A percentile compares a stretch with the other conserved stretches of the same genome.
Conservation (phyloP, 2,888 invertebrate species). For the Eurytoma adleriae region DNA sequence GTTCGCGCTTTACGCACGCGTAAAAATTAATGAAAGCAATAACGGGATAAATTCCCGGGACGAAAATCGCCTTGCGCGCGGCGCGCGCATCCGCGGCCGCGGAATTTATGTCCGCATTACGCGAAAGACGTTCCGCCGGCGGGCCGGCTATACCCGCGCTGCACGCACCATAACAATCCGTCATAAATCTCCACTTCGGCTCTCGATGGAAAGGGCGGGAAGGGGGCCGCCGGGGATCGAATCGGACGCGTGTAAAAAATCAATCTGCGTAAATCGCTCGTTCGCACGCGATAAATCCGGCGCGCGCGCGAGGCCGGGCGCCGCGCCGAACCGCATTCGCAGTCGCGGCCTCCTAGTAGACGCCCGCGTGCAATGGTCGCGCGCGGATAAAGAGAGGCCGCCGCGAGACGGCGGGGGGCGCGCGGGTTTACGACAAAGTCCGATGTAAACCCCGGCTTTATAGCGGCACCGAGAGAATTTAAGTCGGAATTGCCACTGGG, state of each 20-base stretch:
- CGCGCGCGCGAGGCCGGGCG: not conserved
- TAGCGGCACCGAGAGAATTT: constrained; percentile 41
- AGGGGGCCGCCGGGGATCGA: not conserved
- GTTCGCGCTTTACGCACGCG: not conserved
- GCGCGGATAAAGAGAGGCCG: constrained; percentile 11
- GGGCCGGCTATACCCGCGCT: constrained; percentile 4
- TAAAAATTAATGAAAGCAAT: constrained; percentile 16
- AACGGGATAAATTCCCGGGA: not conserved
- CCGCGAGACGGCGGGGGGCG: not conserved
- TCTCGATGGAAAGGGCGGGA: not conserved
- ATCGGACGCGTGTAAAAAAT: constrained; percentile 14
- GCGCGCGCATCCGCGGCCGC: not conserved
- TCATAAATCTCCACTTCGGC: constrained; percentile 36
- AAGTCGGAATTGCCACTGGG: constrained; percentile 45
- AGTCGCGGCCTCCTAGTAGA: not conserved
- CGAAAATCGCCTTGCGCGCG: not conserved
- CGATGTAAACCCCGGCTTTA: constrained; percentile 52
- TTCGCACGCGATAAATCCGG: constrained; percentile 20
- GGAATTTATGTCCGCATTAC: constrained; percentile 2
- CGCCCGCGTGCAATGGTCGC: not conserved
- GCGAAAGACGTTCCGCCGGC: constrained; percentile 18
- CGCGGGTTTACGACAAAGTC: constrained; percentile 45
- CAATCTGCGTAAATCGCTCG: constrained; percentile 35
- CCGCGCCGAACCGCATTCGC: constrained; percentile 26
- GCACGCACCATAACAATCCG: constrained; percentile 16